Evolutionary conservation across 1,140 invertebrate species (phyloP).

Genomic region (Andricus grossulariae): DNA sequence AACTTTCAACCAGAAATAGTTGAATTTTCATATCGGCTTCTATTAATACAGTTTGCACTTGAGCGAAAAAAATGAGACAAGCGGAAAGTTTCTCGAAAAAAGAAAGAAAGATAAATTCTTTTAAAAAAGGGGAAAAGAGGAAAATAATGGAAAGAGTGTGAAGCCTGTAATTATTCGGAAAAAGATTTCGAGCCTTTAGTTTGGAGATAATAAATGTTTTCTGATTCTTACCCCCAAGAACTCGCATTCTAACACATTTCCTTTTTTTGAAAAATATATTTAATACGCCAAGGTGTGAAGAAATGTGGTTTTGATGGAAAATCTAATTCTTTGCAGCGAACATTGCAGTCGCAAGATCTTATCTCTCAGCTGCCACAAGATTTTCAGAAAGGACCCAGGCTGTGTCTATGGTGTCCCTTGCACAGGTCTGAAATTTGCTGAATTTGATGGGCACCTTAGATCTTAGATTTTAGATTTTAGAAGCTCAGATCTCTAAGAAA

Average conservation of each 20-base stretch:
- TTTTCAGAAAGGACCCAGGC: conserved; percentile 87
- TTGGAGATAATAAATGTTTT: not conserved
- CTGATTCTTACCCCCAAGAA: not conserved
- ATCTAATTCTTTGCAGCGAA: conserved; percentile 81
- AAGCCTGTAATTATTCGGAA: not conserved
- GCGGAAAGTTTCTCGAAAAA: too few relatives aligned
- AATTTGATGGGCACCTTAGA: conserved; percentile 29
- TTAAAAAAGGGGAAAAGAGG: too few relatives aligned
- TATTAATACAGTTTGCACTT: too few relatives aligned
- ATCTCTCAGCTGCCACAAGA: conserved; percentile 90
- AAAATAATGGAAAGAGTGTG: too few relatives aligned
- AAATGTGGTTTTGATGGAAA: not conserved
- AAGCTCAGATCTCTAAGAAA: not conserved
- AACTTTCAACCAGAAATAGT: too few relatives aligned
- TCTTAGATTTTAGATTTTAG: too few relatives aligned
- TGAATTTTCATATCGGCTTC: too few relatives aligned
- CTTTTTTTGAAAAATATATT: conserved; percentile 13
- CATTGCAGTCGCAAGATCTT: conserved; percentile 90
- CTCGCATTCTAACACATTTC: too few relatives aligned
- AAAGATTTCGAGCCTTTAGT: too few relatives aligned
- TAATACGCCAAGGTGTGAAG: not conserved
- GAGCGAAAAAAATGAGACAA: too few relatives aligned
- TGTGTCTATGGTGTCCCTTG: conserved; percentile 89
- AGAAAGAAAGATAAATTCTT: too few relatives aligned
- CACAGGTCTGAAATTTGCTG: conserved; percentile 78